A percentile compares a stretch with the other conserved stretches of the same genome.
phyloP scores from a whole-genome alignment of 2,113 vertebrate species.

The Grammomys surdaster region DNA sequence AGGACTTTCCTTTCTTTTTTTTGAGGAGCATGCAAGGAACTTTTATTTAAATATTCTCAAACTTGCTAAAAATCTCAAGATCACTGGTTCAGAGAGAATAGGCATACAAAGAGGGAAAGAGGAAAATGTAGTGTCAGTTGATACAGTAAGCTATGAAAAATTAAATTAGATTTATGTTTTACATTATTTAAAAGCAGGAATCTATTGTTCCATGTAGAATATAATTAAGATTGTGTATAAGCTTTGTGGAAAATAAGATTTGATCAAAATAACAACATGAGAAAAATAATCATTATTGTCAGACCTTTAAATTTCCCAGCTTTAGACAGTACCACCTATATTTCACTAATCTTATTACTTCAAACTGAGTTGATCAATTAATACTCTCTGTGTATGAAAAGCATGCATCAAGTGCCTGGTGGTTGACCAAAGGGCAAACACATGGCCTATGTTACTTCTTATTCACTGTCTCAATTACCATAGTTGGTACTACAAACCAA shows the following conservation, averaged over 20 bases:
- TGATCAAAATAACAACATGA: not conserved
- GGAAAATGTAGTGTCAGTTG: not conserved
- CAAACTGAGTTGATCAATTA: constrained; percentile 16
- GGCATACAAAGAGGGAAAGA: not conserved
- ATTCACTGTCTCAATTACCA: not conserved
- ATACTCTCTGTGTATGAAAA: not conserved
- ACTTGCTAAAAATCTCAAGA: constrained; percentile 6
- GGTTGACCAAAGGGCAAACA: not conserved
- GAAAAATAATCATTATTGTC: not conserved
- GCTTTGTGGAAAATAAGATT: not conserved
- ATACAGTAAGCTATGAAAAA: constrained; percentile 14
- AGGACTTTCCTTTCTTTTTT: too few species aligned
- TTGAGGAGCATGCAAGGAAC: not conserved
- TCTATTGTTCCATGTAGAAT: not conserved
- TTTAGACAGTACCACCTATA: not conserved
- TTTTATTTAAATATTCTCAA: constrained; percentile 7
- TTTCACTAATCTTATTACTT: constrained; percentile 42
- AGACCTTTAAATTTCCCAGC: not conserved
- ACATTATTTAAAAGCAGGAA: constrained; percentile 1
- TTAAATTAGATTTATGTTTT: constrained; percentile 32
- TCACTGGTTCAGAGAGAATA: not conserved
- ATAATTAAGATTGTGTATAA: not conserved
- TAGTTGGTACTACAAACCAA: not conserved
- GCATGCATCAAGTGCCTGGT: not conserved
- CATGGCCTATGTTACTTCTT: not conserved